These are phyloP conservation scores for Unio pictorum DNA, from an alignment of 2,888 invertebrate genomes.

Conservation along the genomic window DNA sequence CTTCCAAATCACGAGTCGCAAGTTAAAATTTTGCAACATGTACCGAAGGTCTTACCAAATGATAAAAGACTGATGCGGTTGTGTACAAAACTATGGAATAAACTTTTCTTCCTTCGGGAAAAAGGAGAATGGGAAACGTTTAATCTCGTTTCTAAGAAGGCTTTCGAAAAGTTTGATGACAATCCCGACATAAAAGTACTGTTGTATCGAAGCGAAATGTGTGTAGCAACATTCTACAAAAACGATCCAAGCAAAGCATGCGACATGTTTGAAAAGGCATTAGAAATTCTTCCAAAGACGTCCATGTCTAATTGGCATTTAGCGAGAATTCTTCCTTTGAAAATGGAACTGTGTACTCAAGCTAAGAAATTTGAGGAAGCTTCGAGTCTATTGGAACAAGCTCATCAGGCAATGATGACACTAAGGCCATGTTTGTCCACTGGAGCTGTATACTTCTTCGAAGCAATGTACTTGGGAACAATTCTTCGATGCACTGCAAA, in stretches of 20 bases:
- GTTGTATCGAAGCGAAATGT: conserved; percentile 18
- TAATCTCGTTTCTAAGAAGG: conserved; percentile 5
- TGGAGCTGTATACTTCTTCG: conserved; percentile 20
- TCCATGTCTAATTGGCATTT: conserved; percentile 19
- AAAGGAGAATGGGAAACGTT: conserved; percentile 16
- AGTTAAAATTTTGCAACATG: not conserved
- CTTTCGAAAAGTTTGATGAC: conserved; percentile 11
- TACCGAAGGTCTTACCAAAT: conserved; percentile 9
- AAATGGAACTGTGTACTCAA: conserved; percentile 9
- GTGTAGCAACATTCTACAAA: conserved; percentile 17
- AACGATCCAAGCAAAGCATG: conserved; percentile 10
- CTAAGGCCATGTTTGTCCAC: conserved; percentile 17
- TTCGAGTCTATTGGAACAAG: conserved; percentile 7
- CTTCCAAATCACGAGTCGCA: too few species aligned
- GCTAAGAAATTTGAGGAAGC: conserved; percentile 14
- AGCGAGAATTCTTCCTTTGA: conserved; percentile 13
- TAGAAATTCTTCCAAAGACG: conserved; percentile 12
- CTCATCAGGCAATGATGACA: conserved; percentile 13
- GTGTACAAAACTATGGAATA: conserved; percentile 16
- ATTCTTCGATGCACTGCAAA: conserved; percentile 11
- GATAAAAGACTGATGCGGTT: conserved; percentile 10
- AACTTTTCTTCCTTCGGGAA: conserved; percentile 16
- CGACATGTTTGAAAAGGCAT: conserved; percentile 12
- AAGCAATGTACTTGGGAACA: conserved; percentile 13
- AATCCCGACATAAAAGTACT: conserved; percentile 14